Evolutionary conservation across 2,113 vertebrate species (phyloP).

Genomic region (Pseudorasbora parva): DNA sequence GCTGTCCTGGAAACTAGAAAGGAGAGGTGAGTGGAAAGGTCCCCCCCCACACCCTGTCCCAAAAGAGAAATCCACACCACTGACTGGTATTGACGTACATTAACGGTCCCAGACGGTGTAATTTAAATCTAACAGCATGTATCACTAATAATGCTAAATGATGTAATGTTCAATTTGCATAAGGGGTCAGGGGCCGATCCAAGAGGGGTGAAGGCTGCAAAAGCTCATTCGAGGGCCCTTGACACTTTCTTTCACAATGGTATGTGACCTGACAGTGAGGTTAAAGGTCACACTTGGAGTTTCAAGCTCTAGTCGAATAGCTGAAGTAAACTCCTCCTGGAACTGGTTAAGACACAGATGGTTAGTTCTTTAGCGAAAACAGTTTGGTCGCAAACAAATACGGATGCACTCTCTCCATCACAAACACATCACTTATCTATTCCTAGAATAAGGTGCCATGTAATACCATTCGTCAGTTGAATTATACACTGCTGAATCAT

Average conservation of each 20-base stretch:
- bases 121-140: constrained; percentile 31
- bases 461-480: background rate
- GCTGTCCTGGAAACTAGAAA: constrained; percentile 15
- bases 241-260: constrained; percentile 11
- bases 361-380: background rate
- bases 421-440: background rate
- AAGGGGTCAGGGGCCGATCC: constrained; percentile 6
- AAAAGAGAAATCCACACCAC: constrained; percentile 37
- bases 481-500: constrained; percentile 13
- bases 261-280: constrained; percentile 21
- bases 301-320: background rate
- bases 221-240: constrained; percentile 1
- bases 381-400: background rate
- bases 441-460: constrained; percentile 12
- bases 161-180: constrained; percentile 20
- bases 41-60: background rate
- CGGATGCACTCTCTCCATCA: background rate
- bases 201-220: background rate
- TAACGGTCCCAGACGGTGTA: constrained; percentile 23
- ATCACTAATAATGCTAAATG: constrained; percentile 21
- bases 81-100: constrained; percentile 5
- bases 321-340: background rate
- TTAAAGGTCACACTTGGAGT: constrained; percentile 26
- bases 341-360: constrained; percentile 12
- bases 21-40: constrained; percentile 5